A percentile compares a stretch with the other conserved stretches of the same genome.
Conservation (phyloP, 2,797 vertebrate genomes). For the Microctenopoma steveboyesi region DNA sequence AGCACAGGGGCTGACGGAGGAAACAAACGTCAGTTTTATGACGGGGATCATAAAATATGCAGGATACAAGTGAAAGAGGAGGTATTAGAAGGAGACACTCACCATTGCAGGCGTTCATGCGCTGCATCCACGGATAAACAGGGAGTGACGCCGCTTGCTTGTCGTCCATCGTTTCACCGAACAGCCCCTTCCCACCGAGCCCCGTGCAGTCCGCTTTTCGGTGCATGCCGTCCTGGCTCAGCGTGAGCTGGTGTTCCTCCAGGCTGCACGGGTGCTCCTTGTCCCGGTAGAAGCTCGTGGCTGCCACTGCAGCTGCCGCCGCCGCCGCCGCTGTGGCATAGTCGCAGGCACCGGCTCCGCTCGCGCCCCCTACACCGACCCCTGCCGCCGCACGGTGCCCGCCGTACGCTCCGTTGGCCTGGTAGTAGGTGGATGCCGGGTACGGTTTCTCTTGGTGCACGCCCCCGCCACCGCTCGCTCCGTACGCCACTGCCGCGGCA, state of each 20-base stretch:
- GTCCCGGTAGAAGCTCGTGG: constrained; percentile 90
- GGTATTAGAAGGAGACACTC: constrained; percentile 74
- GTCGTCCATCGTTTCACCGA: constrained; percentile 89
- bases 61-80: constrained; percentile 28
- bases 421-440: constrained; percentile 87
- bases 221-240: constrained; percentile 85
- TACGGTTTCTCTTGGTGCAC: constrained; percentile 74
- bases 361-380: constrained; percentile 59
- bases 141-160: constrained; percentile 86
- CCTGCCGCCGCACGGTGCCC: constrained; percentile 73
- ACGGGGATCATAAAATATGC: constrained; percentile 68
- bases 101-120: constrained; percentile 97
- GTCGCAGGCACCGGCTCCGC: constrained; percentile 86
- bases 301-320: constrained; percentile 61
- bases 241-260: constrained; percentile 87
- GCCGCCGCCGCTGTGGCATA: constrained; percentile 82
- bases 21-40: constrained; percentile 71
- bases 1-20: constrained; percentile 46
- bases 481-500: constrained; percentile 90
- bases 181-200: constrained; percentile 87
- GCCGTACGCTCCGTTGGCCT: constrained; percentile 86
- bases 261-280: constrained; percentile 86
- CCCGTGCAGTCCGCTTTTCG: constrained; percentile 92
- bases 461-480: constrained; percentile 52
- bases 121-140: constrained; percentile 95